Percentiles rank a stretch among this genome's conserved stretches.
Evolutionary conservation across 2,797 vertebrate genomes (phyloP).

Genomic region (Muraenolepis orangiensis): DNA sequence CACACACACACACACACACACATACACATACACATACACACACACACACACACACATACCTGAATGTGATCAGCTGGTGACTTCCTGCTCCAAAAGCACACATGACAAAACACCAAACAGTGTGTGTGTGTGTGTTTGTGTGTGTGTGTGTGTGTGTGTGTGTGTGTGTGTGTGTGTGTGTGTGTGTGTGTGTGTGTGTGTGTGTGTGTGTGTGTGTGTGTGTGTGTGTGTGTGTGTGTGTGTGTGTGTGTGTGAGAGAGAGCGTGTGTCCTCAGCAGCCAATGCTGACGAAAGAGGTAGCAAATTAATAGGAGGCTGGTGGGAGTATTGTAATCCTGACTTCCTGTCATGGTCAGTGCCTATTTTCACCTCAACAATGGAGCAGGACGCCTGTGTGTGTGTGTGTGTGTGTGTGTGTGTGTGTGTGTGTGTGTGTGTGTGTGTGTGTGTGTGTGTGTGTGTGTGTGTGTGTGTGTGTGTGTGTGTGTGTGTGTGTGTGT

Average conservation of each 20-base stretch:
- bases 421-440: slow-evolving; percentile 41
- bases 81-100: slow-evolving; percentile 26
- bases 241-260: slow-evolving; percentile 37
- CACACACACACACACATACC: slow-evolving; percentile 27
- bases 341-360: slow-evolving; percentile 73
- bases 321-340: slow-evolving; percentile 71
- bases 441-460: slow-evolving; percentile 15
- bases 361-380: slow-evolving; percentile 72
- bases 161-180: slow-evolving; percentile 27
- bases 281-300: slow-evolving; percentile 67
- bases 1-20: slow-evolving; percentile 41
- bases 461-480: slow-evolving; percentile 21
- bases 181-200: slow-evolving; percentile 17
- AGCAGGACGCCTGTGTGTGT: slow-evolving; percentile 52
- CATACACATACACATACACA: slow-evolving; percentile 26
- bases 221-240: slow-evolving; percentile 16
- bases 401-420: slow-evolving; percentile 32
- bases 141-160: slow-evolving; percentile 31
- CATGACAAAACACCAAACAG: slow-evolving; percentile 3
- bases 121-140: slow-evolving; percentile 13
- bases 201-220: slow-evolving; percentile 31
- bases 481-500: slow-evolving; percentile 25
- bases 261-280: slow-evolving; percentile 52
- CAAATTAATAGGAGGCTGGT: slow-evolving; percentile 62
- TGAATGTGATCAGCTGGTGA: slow-evolving; percentile 56